phyloP scores from a whole-genome alignment of 2,113 vertebrate genomes.

The Paramormyrops kingsleyae region DNA sequence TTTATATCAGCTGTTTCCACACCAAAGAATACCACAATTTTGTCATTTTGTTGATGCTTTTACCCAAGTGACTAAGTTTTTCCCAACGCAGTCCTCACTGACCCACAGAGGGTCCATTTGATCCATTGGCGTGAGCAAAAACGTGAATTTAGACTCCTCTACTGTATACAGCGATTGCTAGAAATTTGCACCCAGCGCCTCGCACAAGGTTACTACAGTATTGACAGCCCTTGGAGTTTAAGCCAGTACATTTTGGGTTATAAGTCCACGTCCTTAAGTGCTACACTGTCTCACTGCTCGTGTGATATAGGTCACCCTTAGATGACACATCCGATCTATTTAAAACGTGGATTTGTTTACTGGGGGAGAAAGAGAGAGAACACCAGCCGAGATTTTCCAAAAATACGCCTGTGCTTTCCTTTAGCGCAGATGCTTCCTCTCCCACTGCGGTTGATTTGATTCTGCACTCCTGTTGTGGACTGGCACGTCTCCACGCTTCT shows the following conservation, averaged over 20 bases:
- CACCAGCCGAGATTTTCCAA: not conserved
- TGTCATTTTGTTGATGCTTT: not conserved
- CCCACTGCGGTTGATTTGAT: not conserved
- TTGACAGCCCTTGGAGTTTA: not conserved
- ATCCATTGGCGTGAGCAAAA: not conserved
- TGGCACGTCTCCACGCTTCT: not conserved
- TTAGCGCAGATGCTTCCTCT: not conserved
- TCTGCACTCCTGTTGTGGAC: not conserved
- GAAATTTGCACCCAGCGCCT: not conserved
- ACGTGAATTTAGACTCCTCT: not conserved
- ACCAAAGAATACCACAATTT: not conserved
- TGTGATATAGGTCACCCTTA: not conserved
- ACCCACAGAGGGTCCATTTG: not conserved
- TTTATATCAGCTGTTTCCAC: not conserved
- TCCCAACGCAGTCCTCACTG: no score
- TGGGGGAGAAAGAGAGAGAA: not conserved
- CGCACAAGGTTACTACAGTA: not conserved
- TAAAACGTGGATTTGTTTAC: not conserved
- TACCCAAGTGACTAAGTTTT: not conserved
- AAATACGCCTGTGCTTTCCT: not conserved
- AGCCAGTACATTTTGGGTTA: not conserved
- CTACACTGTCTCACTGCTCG: not conserved
- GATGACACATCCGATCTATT: conserved; percentile 1
- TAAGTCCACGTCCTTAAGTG: not conserved
- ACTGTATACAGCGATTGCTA: not conserved